Conservation (phyloP, 30 jellyfish, hydroid and myxozoan genomes). For the Hydra vulgaris region DNA sequence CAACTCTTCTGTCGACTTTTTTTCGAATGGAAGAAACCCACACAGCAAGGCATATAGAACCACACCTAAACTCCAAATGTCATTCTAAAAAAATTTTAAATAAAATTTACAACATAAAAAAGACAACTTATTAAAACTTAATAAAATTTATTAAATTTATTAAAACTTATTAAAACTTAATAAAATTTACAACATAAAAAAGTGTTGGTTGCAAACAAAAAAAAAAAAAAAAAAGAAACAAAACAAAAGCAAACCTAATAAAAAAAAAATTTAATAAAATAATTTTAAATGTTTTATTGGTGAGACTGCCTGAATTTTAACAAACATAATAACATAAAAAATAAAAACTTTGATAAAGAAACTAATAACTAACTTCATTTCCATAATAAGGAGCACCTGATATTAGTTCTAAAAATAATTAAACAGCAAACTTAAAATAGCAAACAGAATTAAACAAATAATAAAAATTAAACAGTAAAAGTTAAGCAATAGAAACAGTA, state of each 20-base stretch:
- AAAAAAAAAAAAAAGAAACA: too few species aligned
- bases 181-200: too few species aligned
- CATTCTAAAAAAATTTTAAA: conserved; percentile 36
- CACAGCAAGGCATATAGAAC: conserved; percentile 67
- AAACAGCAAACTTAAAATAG: not conserved
- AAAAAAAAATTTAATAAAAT: too few species aligned
- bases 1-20: conserved; percentile 42
- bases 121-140: too few species aligned
- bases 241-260: too few species aligned
- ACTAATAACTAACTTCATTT: conserved; percentile 33
- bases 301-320: too few species aligned
- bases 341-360: not conserved
- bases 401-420: conserved; percentile 35
- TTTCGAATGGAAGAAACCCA: conserved; percentile 81
- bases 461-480: not conserved
- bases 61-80: conserved; percentile 88
- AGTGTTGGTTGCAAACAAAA: too few species aligned
- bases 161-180: not conserved
- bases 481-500: too few species aligned
- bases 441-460: too few species aligned
- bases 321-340: too few species aligned
- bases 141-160: not conserved
- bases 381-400: conserved; percentile 68
- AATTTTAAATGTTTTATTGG: too few species aligned
- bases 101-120: not conserved